Percentiles rank a stretch among this genome's conserved stretches.
Evolutionary conservation across 23 tunicate genomes (phyloP).

Genomic region (Aplidium turbinatum): DNA sequence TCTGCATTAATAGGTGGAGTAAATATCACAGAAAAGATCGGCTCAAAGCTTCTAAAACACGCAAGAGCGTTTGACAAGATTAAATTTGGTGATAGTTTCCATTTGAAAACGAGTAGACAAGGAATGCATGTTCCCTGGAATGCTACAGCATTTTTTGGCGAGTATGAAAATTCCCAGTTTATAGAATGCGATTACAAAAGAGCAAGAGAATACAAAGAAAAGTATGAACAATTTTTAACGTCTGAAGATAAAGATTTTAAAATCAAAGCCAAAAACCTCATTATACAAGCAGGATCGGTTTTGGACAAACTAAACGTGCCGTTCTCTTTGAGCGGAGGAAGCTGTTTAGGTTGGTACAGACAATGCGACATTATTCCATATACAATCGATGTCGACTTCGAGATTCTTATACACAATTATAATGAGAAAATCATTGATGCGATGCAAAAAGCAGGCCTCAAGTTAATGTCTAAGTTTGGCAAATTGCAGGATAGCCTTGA

Average conservation of each 20-base stretch:
- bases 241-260: slow-evolving; percentile 12
- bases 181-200: slow-evolving; percentile 41
- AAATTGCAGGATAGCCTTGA: slow-evolving; percentile 44
- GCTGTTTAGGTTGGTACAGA: slow-evolving; percentile 49
- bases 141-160: slow-evolving; percentile 25
- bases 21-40: slow-evolving; percentile 42
- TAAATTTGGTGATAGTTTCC: slow-evolving; percentile 9
- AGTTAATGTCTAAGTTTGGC: slow-evolving; percentile 40
- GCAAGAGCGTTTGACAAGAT: slow-evolving; percentile 64
- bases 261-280: too few species aligned
- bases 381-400: slow-evolving; percentile 45
- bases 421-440: slow-evolving; percentile 21
- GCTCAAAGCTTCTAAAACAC: slow-evolving; percentile 59
- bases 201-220: slow-evolving; percentile 20
- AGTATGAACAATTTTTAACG: neutral
- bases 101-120: slow-evolving; percentile 38
- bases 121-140: slow-evolving; percentile 43
- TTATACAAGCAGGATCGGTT: too few species aligned
- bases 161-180: too few species aligned
- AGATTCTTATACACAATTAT: slow-evolving; percentile 28
- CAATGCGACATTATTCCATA: slow-evolving; percentile 56
- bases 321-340: slow-evolving; percentile 64
- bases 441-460: slow-evolving; percentile 22
- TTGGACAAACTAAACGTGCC: too few species aligned
- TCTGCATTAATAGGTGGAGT: slow-evolving; percentile 38